Base-by-base conservation (phyloP, 2,888 invertebrate genomes). In the Gasteruption jaculator region DNA sequence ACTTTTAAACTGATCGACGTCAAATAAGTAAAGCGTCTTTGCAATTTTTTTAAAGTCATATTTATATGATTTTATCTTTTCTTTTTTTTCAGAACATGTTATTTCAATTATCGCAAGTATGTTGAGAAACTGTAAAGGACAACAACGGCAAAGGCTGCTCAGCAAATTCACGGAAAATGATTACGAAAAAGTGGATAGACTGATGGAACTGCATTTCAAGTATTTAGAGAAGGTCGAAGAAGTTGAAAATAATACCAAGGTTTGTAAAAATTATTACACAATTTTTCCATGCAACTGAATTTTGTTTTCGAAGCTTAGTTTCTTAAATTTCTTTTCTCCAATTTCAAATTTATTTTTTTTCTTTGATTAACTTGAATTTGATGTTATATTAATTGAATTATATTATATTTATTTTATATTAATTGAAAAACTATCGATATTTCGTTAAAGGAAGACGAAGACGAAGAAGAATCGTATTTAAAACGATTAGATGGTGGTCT, bases 151-250 rank as follows among this genome's bases (percentile, higher is more conserved):
- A 65, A 75, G 99, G 44, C 74, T 99, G 38, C 73, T 99, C 11
- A 86, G 87, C 54, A 99, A 99, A 75, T 99, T 99, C 68, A 87
- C 87, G 0, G 99, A 99, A 73, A 95, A 95, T 63, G 97, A 99
- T 70, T 88, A 92, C 59, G 97, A 97, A 71, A 99, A 99, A 74
- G 92, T 99, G 0, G 99, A 99, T 71, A 76, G 99, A 46, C 76
- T 99, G 29, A 76, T 99, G 66, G 99, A 99, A 71, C 74, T 99
- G 48, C 96, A 99, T 73, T 91, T 97, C 64, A 95, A 96, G 68
- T 99, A 96, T 72, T 78, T 92, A 68, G 92, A 92, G 58, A 92
- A 92, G 74, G 91, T 96, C 1, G 86, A 92, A 58, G 74, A 81
- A 34, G 81, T 89, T 2, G 93, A 71, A 45, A 67, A 57, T 37